Base-by-base conservation (phyloP, 1,140 invertebrate genomes). In the Metaphire vulgaris region DNA sequence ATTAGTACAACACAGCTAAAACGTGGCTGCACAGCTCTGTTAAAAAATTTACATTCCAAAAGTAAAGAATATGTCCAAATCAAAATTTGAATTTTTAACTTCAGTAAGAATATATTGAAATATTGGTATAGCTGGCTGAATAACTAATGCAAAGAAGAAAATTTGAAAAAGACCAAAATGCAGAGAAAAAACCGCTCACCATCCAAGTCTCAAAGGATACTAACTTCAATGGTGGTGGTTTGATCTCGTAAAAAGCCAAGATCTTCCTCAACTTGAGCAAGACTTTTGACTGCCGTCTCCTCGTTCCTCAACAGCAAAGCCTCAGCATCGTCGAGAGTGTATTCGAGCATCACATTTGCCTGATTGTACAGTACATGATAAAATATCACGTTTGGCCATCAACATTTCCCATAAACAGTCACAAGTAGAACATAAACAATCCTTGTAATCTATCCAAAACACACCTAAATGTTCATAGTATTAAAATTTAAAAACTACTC, bases 311-410 rank as follows among this genome's bases (percentile, higher is more conserved):
- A 89, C 28, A 99, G 87, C 41, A 98, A 87, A 76, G 90, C 88
- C 86, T 94, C 90, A 33, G 96, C 97, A 88, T 98, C 96, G 79
- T 96, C 91, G 77, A 99, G 86, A 15, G 91, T 90, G 88, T 99
- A 99, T 86, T 99, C 97, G 80, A 99, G 88, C 97, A 99, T 99
- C 0, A 99, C 95, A 89, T 97, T 98, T 30, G 97, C 97, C 89
- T 90, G 81, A 34, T n/a, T n/a, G n/a, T n/a, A n/a, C n/a, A n/a
- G n/a, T n/a, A n/a, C n/a, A n/a, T n/a, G n/a, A n/a, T n/a, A n/a
- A n/a, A n/a, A n/a, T n/a, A n/a, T n/a, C n/a, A n/a, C n/a, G n/a
- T n/a, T n/a, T n/a, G n/a, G n/a, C n/a, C n/a, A n/a, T n/a, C n/a
- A n/a, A n/a, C n/a, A n/a, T n/a, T n/a, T n/a, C n/a, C n/a, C n/a